Percentiles rank a stretch among this genome's conserved stretches.
Conservation (phyloP, 2,113 vertebrate species). For the Menura novaehollandiae region DNA sequence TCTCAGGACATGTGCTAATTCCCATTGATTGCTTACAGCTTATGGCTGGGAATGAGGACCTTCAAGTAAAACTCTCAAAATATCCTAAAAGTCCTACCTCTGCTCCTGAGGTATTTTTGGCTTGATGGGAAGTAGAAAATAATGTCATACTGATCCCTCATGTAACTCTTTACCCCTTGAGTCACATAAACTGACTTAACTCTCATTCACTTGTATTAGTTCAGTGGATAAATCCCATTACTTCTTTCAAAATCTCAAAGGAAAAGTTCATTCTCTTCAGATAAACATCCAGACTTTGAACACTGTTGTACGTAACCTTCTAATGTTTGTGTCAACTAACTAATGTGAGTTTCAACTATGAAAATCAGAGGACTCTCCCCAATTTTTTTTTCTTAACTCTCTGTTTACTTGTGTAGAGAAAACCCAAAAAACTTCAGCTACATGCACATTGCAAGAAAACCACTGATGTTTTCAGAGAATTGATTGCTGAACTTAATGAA, state of each 20-base stretch:
- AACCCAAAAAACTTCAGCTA: background rate
- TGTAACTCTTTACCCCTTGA: background rate
- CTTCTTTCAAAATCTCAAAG: background rate
- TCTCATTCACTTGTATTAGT: background rate
- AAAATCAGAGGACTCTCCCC: background rate
- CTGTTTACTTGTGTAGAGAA: background rate
- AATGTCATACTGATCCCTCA: background rate
- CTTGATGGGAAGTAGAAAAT: background rate
- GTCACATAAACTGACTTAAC: background rate
- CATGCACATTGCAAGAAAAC: background rate
- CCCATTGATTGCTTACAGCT: background rate
- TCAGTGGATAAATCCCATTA: background rate
- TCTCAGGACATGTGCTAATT: background rate
- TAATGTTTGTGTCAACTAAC: too few relatives aligned
- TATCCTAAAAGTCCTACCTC: background rate
- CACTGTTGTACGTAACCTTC: background rate
- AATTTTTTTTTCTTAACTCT: background rate
- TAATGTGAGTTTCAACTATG: background rate
- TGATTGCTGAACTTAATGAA: background rate
- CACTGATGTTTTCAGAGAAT: fast-evolving
- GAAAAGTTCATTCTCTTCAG: background rate
- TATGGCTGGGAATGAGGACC: background rate
- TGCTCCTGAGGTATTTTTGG: background rate
- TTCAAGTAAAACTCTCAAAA: background rate
- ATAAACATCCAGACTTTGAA: background rate